Evolutionary conservation across 2,888 invertebrate species (phyloP).

Genomic region (Saturnia pavonia): DNA sequence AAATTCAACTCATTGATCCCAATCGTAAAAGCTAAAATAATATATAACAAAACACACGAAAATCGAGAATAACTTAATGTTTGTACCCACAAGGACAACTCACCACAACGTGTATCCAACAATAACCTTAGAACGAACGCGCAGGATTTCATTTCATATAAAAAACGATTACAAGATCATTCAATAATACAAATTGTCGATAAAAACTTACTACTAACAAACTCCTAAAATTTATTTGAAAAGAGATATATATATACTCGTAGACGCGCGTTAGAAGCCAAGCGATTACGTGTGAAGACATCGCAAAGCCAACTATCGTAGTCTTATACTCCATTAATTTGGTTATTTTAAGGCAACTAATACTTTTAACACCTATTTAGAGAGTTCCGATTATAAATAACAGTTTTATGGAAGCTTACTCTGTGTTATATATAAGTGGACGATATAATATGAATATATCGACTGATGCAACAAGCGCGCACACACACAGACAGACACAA

Average conservation of each 20-base stretch:
- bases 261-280: constrained; percentile 55
- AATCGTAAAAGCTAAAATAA: constrained; percentile 74
- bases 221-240: constrained; percentile 59
- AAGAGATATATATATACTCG: constrained; percentile 29
- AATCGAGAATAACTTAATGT: constrained; percentile 70
- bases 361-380: constrained; percentile 61
- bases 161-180: constrained; percentile 71
- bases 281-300: constrained; percentile 60
- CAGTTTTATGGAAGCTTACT: constrained; percentile 72
- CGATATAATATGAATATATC: constrained; percentile 58
- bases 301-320: constrained; percentile 49
- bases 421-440: constrained; percentile 59
- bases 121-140: constrained; percentile 67
- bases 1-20: constrained; percentile 76
- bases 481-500: constrained; percentile 67
- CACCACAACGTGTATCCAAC: constrained; percentile 55
- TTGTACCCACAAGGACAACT: constrained; percentile 78
- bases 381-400: constrained; percentile 54
- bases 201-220: constrained; percentile 77
- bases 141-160: constrained; percentile 63
- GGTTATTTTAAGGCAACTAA: constrained; percentile 60
- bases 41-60: constrained; percentile 45
- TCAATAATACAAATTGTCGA: constrained; percentile 74
- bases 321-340: constrained; percentile 37
- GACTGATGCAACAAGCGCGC: constrained; percentile 76